Conservation (phyloP, 1,140 invertebrate genomes). For the Trachymyrmex septentrionalis region DNA sequence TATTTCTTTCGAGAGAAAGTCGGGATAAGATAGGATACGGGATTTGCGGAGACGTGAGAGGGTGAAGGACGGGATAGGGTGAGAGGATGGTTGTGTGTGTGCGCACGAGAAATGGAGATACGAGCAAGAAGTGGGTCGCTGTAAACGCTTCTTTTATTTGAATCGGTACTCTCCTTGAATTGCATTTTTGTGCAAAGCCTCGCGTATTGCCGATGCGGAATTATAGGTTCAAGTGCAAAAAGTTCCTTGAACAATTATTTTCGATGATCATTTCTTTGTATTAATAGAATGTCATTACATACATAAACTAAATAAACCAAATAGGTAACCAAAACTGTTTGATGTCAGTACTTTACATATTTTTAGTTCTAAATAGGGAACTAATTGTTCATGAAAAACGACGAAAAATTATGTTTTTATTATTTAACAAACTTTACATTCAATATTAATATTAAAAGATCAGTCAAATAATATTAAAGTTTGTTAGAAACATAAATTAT, state of each 20-base stretch:
- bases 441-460: not conserved
- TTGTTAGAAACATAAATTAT: not conserved
- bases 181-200: slow-evolving; percentile 44
- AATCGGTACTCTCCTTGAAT: slow-evolving; percentile 48
- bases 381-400: not conserved
- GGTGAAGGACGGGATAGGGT: slow-evolving; percentile 8
- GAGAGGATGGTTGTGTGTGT: not conserved
- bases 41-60: slow-evolving; percentile 31
- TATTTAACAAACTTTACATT: not conserved
- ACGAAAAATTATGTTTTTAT: not conserved
- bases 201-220: slow-evolving; percentile 14
- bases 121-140: slow-evolving; percentile 52
- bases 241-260: slow-evolving; percentile 25
- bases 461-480: not conserved
- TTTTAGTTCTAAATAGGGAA: not conserved
- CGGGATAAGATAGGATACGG: slow-evolving; percentile 59
- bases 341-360: not conserved
- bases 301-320: too few species aligned
- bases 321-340: not conserved
- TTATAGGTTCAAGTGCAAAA: not conserved
- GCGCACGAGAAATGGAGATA: slow-evolving; percentile 55
- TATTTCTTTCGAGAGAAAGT: slow-evolving; percentile 59
- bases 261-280: not conserved
- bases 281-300: not conserved
- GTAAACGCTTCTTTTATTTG: slow-evolving; percentile 58